phyloP scores from a whole-genome alignment of 2,113 vertebrate genomes.

The Plecotus auritus region DNA sequence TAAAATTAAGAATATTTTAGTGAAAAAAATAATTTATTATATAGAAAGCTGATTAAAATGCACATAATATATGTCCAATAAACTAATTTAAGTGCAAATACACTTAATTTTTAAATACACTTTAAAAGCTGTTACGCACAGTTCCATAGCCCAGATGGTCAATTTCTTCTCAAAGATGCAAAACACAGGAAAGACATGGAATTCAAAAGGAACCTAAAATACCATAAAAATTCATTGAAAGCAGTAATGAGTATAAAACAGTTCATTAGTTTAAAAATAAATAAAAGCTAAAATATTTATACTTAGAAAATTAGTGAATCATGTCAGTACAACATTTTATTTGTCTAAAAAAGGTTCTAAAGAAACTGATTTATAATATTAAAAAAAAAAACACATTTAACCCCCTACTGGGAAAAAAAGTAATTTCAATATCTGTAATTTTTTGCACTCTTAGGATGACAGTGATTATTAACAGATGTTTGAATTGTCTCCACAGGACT shows the following conservation, averaged over 20 bases:
- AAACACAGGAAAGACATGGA: constrained; percentile 74
- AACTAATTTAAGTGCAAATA: constrained; percentile 56
- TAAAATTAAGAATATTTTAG: constrained; percentile 50
- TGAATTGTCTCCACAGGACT: not conserved
- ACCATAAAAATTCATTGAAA: constrained; percentile 79
- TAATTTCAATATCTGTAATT: not conserved
- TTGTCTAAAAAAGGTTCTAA: not conserved
- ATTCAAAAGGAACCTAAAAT: constrained; percentile 84
- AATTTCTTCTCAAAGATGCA: constrained; percentile 71
- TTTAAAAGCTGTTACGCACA: constrained; percentile 79
- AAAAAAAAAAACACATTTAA: constrained; percentile 43
- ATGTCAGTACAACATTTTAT: constrained; percentile 50
- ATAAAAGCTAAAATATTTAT: constrained; percentile 41
- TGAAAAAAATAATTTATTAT: constrained; percentile 83
- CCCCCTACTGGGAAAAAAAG: not conserved
- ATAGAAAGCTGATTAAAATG: constrained; percentile 62
- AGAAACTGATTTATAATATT: not conserved
- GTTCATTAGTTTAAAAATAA: constrained; percentile 36
- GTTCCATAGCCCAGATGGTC: constrained; percentile 73
- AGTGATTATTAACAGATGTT: not conserved
- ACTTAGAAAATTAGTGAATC: constrained; percentile 70
- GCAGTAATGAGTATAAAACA: constrained; percentile 20
- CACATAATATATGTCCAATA: constrained; percentile 27
- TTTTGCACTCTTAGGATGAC: not conserved
- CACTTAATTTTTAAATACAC: constrained; percentile 70